Base-by-base conservation (phyloP, 2,888 invertebrate species). In the Acrobasis consociella region DNA sequence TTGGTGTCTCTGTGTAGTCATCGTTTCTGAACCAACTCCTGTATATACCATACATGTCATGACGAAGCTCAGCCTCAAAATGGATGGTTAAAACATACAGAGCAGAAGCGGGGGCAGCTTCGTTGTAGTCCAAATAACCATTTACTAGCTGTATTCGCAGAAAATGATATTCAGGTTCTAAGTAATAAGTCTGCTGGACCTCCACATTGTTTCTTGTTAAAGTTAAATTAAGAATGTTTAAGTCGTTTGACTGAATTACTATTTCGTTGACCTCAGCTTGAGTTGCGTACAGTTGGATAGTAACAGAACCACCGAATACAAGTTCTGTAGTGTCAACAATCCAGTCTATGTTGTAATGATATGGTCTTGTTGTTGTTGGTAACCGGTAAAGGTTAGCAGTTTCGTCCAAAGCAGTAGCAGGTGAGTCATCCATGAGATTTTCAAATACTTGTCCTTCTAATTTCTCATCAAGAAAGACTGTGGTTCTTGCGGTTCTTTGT, bases 341-440 rank as follows among this genome's bases (percentile, higher is more conserved):
- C 73, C 95, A 84, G 0, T 83, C 67, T 0, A 95, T 74, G 0
- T 87, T 76, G 70, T 95, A 96, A 37, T 83, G 81, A 0, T 61
- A 68, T 0, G 95, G 95, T 15, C 64, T 70, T 0, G 95, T 89
- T 0, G 88, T 87, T 0, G 72, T 86, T 0, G 94, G 93, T 2
- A 94, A 81, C 39, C 94, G 81, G 72, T 86, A 93, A 10, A 76
- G 69, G n/a, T 76, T 77, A 0, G 63, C 49, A 7, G 52, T 62
- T 11, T 65, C 72, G 37, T 74, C 71, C 15, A 9, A 11, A 8
- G 55, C 15, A 15, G 46, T 17, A 17, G 16, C 16, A 50, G 49
- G 16, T 38, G 53, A 49, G 0, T 62, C 38, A 13, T 62, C 37
- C 55, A 49, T 55, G 1, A 83, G 66, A 55, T 85, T 64, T 66